Evolutionary conservation across 2,113 vertebrate species (phyloP), one percentile per base, ranked within the genome.

Genomic region (Emydocephalus ijimae): DNA sequence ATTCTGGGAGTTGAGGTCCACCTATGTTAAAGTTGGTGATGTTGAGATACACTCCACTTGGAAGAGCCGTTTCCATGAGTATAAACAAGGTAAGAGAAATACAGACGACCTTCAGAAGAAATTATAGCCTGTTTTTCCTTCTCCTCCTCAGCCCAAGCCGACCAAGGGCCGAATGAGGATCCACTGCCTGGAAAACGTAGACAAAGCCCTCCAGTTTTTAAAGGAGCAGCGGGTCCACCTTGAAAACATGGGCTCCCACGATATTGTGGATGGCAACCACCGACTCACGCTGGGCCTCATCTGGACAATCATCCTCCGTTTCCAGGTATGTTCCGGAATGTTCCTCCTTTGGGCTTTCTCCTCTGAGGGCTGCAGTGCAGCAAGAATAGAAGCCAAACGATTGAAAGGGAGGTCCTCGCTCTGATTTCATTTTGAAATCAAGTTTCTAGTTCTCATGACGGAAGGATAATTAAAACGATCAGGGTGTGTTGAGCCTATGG

Each of bases 291-390:
- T 99, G 0, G 99, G 99, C 93, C 98, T 99, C 94, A 98, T 99
- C 96, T 99, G 99, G 99, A 99, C 99, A 94, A 98, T 99, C 96
- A 99, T 99, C 95, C 98, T 99, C 56, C 98, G 99, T 39, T 99
- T 99, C 96, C 99, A 99, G 98, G 99, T 99, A 98, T 56, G 50
- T 23, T 6, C 5, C 7, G 8, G 34, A 1, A 15, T 3, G 20
- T 1, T 3, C 88, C 26, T 8, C 11, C 9, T 26, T 50, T 11
- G 10, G 3, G n/a, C n/a, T 20, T 20, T 45, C 21, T 2, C 14
- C 9, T 29, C 18, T 1, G 26, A 21, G 23, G 29, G 5, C 12
- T 74, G 29, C 64, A 15, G 64, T 2, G 4, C 61, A 34, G 15
- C 14, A 18, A 81, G 74, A 43, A 21, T 43, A 21, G 74, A 21